Percentiles rank a stretch among this genome's conserved stretches.
These are phyloP conservation scores for Lithosia quadra DNA, from an alignment of 2,888 invertebrate species.

Conservation along the genomic window DNA sequence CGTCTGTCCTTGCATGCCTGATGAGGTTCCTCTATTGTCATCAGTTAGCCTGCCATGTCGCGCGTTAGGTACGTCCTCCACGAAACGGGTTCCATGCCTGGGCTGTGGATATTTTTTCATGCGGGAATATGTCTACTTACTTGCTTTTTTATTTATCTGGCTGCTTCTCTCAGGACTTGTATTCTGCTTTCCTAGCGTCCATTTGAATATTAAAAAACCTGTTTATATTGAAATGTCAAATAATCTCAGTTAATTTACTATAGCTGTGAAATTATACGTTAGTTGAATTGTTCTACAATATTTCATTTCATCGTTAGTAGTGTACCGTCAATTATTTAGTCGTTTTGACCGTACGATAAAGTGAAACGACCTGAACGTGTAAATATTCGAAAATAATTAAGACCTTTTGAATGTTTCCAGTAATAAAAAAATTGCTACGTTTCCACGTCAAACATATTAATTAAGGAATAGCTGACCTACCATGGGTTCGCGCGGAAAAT, in stretches of 20 bases:
- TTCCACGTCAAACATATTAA: neutral
- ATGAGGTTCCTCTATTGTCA: no score
- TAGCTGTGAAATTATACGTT: neutral
- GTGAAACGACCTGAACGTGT: neutral
- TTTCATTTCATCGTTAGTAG: neutral
- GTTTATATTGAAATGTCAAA: neutral
- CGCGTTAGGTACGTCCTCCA: no score
- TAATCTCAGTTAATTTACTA: neutral
- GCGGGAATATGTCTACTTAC: no score
- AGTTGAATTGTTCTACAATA: neutral
- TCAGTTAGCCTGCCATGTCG: no score
- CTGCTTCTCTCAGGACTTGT: no score
- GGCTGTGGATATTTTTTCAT: no score
- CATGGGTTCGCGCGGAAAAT: no score
- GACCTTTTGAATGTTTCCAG: neutral
- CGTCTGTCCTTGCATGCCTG: no score
- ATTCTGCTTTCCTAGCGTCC: no score
- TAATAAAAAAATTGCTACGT: neutral
- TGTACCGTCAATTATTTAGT: neutral
- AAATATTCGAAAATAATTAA: slow-evolving; percentile 4
- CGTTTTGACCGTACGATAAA: slow-evolving; percentile 1
- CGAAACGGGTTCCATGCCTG: no score
- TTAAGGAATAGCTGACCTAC: neutral
- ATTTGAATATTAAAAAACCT: no score
- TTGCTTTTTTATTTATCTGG: no score